Conservation (phyloP, 2,797 vertebrate species). For the Anguilla obscura region DNA sequence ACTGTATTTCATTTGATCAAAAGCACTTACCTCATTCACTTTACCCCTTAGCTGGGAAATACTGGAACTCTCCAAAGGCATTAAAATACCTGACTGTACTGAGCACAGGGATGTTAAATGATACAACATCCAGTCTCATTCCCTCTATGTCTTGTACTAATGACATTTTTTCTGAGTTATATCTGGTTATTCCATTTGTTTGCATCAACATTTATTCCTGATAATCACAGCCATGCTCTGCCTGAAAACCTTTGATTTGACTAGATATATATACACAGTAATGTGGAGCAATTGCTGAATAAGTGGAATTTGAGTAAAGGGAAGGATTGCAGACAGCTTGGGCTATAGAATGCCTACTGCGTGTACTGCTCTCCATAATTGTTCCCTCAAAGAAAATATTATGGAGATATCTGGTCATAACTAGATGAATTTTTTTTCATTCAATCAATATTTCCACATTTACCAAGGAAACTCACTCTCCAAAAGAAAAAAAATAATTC, state of each 20-base stretch:
- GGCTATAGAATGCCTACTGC: conserved; percentile 53
- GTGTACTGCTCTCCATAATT: conserved; percentile 46
- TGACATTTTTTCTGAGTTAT: not conserved
- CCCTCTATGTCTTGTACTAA: not conserved
- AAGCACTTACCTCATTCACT: conserved; percentile 57
- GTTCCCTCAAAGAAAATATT: conserved; percentile 53
- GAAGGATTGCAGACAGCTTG: conserved; percentile 34
- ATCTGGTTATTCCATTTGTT: not conserved
- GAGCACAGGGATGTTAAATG: conserved; percentile 40
- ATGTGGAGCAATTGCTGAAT: conserved; percentile 40
- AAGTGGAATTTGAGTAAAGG: conserved; percentile 52
- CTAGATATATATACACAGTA: not conserved
- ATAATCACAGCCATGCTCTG: not conserved
- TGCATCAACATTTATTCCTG: not conserved
- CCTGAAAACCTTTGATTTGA: not conserved
- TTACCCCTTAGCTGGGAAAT: conserved; percentile 39
- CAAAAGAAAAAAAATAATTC: conserved; percentile 47
- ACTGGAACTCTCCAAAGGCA: conserved; percentile 49
- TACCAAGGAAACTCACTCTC: conserved; percentile 46
- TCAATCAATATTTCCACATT: conserved; percentile 77
- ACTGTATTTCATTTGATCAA: conserved; percentile 26
- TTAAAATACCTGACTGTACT: conserved; percentile 45
- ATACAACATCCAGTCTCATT: conserved; percentile 45
- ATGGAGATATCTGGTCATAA: conserved; percentile 62
- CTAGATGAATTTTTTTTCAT: conserved; percentile 64